Evolutionary conservation across 2,113 vertebrate species (phyloP).

Genomic region (Helogale parvula): DNA sequence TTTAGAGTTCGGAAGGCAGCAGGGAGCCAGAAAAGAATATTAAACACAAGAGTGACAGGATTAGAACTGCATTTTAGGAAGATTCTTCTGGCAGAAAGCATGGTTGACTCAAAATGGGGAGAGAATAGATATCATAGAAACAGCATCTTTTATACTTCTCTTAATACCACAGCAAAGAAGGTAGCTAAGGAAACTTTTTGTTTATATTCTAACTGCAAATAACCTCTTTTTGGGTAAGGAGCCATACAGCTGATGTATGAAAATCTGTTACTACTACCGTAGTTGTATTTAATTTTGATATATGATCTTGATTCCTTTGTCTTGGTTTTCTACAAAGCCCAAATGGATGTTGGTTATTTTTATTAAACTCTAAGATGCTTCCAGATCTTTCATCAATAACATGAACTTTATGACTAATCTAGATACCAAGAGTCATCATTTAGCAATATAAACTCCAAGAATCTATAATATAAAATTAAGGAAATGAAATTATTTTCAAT

Average conservation of each 20-base stretch:
- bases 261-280: not conserved
- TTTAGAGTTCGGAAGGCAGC: not conserved
- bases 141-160: not conserved
- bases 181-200: not conserved
- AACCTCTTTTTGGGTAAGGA: not conserved
- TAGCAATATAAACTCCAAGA: not conserved
- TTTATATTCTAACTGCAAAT: not conserved
- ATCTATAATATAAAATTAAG: constrained; percentile 37
- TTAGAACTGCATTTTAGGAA: not conserved
- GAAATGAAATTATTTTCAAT: constrained; percentile 42
- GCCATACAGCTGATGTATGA: not conserved
- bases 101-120: not conserved
- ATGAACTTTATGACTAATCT: constrained; percentile 7
- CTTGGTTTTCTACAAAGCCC: not conserved
- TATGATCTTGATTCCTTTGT: not conserved
- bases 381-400: not conserved
- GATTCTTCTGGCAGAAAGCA: not conserved
- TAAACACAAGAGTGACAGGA: not conserved
- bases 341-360: not conserved
- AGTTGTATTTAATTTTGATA: not conserved
- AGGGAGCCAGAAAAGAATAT: not conserved
- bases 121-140: not conserved
- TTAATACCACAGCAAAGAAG: not conserved
- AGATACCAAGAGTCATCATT: not conserved
- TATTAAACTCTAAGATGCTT: constrained; percentile 20